phyloP scores from a whole-genome alignment of 2,888 invertebrate genomes.

The Acanthoscelides obtectus region DNA sequence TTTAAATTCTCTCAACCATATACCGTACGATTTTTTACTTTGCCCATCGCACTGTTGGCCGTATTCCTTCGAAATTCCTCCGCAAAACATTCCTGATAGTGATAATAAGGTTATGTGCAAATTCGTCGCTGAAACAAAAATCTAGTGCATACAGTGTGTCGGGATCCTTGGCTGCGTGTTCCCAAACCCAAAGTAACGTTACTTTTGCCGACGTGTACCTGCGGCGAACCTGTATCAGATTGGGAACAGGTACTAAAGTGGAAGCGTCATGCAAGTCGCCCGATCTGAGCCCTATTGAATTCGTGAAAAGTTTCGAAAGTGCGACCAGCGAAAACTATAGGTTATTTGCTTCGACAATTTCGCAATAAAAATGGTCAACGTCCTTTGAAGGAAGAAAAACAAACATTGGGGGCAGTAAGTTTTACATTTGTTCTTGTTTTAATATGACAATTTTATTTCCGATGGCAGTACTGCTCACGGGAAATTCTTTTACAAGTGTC shows the following conservation, averaged over 20 bases:
- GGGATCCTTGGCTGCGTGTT: conserved; percentile 32
- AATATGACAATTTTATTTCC: background rate
- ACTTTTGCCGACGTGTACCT: conserved; percentile 36
- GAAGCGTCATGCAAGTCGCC: background rate
- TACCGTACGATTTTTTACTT: conserved; percentile 12
- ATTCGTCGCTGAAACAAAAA: conserved; percentile 29
- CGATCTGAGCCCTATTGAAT: background rate
- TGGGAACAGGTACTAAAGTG: background rate
- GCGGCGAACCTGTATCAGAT: background rate
- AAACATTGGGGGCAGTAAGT: background rate
- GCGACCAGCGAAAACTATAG: conserved; percentile 9
- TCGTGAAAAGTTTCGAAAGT: conserved; percentile 14
- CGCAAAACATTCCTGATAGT: conserved; percentile 9
- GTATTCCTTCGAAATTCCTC: conserved; percentile 10
- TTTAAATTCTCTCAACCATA: conserved; percentile 39
- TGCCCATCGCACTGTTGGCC: conserved; percentile 26
- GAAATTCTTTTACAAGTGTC: background rate
- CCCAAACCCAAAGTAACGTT: conserved; percentile 40
- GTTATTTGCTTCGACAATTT: conserved; percentile 18
- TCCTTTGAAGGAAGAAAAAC: background rate
- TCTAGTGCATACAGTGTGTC: conserved; percentile 41
- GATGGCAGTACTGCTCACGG: background rate
- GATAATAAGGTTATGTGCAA: background rate
- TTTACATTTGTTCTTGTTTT: background rate
- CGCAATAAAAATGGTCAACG: conserved; percentile 20